Evolutionary conservation across 2,888 invertebrate genomes (phyloP).

Genomic region (Cistogaster globosa): DNA sequence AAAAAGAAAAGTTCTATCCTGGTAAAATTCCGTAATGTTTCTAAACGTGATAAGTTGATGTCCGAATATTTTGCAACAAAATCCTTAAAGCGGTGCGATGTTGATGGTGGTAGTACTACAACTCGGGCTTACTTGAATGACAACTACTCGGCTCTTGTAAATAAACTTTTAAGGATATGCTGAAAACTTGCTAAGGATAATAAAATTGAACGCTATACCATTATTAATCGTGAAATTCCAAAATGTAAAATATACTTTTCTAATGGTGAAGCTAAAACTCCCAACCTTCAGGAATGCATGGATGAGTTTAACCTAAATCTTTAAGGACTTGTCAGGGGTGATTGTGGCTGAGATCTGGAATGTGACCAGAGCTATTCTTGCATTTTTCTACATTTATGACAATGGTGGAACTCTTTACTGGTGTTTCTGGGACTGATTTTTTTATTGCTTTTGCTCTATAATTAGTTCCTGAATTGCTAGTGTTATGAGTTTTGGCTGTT

Average conservation of each 20-base stretch:
- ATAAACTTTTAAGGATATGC: not conserved
- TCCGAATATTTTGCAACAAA: not conserved
- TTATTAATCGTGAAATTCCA: not conserved
- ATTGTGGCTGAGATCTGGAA: too few species aligned
- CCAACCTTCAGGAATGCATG: not conserved
- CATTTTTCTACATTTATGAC: too few species aligned
- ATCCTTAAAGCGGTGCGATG: not conserved
- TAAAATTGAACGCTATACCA: not conserved
- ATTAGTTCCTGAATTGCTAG: too few species aligned
- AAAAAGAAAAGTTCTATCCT: not conserved
- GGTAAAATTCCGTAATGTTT: not conserved
- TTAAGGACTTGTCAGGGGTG: too few species aligned
- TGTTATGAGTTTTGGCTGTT: too few species aligned
- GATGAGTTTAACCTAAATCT: too few species aligned
- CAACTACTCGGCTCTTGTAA: not conserved
- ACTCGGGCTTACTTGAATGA: conserved; percentile 1
- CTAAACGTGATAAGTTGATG: not conserved
- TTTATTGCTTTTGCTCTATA: too few species aligned
- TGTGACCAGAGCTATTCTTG: too few species aligned
- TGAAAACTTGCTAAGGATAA: not conserved
- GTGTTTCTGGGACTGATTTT: too few species aligned
- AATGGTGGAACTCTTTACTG: too few species aligned
- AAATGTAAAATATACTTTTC: not conserved
- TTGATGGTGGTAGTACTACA: not conserved
- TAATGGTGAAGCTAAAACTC: not conserved